Evolutionary conservation across 1,140 invertebrate species (phyloP), one percentile per base, ranked within the genome.

Genomic region (Drosophila sp.): DNA sequence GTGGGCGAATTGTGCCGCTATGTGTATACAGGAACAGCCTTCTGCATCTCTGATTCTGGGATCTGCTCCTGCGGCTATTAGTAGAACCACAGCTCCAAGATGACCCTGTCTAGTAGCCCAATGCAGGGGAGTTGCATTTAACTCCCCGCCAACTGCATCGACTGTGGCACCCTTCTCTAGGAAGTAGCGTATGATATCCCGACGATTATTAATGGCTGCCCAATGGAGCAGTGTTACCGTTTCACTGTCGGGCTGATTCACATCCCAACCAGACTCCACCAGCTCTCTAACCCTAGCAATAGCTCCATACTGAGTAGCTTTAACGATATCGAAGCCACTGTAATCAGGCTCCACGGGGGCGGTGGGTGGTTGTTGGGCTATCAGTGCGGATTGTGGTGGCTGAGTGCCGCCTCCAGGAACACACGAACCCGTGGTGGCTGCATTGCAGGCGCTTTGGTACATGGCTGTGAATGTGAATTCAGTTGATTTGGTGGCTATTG

Each of bases 81-180:
- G 92, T 73, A 98, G 93, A 17, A 99, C 97, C 29, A 98, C 96
- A 87, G 98, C 98, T 69, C 86, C 94, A 58, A 99, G 93, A 93
- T 99, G 98, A 1, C 98, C 98, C 93, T 99, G 98, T 72, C 97
- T 95, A 61, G 97, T 97, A 1, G 98, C 98, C 99, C 99, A 99
- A 92, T 99, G 98, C 60, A 99, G 92, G 23, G 99, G 98, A 4
- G 99, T 99, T 1, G 98, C 98, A 77, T 96, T 95, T 6, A 99
- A 93, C 92, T 99, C 98, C 32, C 99, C 99, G 56, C 99, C 99
- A 66, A 99, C 94, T 1, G 97, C 97, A 93, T 99, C 98, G 1
- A 99, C 96, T 60, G 95, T 94, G 5, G 98, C 98, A 54, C 97
- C 98, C 92, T 97, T 97, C 35, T 95, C 94, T 65, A 98, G 94